Percentiles rank a stretch among this genome's conserved stretches.
phyloP scores from a whole-genome alignment of 2,113 vertebrate genomes.

The Petrocephalus microphthalmus region DNA sequence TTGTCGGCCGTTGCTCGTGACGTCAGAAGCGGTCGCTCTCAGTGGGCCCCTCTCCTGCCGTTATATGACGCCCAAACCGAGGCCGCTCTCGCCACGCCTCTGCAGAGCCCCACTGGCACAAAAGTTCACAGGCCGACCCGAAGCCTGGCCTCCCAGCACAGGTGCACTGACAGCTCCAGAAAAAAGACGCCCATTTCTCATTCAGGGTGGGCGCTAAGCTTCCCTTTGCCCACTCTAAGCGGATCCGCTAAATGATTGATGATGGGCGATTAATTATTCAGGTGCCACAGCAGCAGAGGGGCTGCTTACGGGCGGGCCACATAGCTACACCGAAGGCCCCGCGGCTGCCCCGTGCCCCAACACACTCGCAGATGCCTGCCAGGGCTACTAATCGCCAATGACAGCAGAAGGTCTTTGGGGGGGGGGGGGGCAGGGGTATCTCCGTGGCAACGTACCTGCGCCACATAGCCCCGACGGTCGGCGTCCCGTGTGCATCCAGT shows the following conservation, averaged over 20 bases:
- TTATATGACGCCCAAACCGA: background rate
- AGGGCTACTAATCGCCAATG: background rate
- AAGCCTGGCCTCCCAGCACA: background rate
- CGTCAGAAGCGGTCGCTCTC: background rate
- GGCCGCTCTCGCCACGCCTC: too few species aligned
- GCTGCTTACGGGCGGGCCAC: slow-evolving; percentile 31
- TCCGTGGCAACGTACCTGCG: slow-evolving; percentile 64
- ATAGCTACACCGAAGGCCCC: slow-evolving; percentile 9
- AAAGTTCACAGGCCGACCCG: background rate
- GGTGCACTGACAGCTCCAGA: background rate
- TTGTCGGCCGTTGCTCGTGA: background rate
- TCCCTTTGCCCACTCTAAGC: slow-evolving; percentile 33
- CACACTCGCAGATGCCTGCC: background rate
- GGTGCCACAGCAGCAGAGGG: slow-evolving; percentile 40
- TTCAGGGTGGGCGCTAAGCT: slow-evolving; percentile 39
- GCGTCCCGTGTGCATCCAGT: slow-evolving; percentile 98
- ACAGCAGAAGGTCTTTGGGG: background rate
- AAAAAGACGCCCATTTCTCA: slow-evolving; percentile 1
- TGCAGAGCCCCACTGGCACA: too few species aligned
- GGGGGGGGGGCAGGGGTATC: background rate
- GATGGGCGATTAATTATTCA: slow-evolving; percentile 61
- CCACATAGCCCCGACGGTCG: slow-evolving; percentile 91
- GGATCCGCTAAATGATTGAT: slow-evolving; percentile 54
- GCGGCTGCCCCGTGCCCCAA: background rate
- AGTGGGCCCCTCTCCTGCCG: background rate